Base-by-base conservation (phyloP, 2,797 vertebrate species). In the Sebastes baramenuke region DNA sequence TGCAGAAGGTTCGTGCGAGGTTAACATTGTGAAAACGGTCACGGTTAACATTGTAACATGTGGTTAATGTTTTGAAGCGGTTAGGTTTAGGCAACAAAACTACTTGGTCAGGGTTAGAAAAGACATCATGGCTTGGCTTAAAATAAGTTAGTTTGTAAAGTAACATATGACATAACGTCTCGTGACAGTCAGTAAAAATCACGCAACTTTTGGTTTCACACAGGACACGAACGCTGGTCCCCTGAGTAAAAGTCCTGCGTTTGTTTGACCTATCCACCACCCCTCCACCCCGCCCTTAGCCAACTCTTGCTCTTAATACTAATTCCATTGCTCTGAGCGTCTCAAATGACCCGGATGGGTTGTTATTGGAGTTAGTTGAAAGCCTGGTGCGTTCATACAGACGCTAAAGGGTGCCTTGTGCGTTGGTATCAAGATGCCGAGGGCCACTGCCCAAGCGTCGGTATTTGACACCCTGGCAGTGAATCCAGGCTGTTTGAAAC, bases 241-340 rank as follows among this genome's bases (percentile, higher is more conserved):
- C 46, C 7, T 49, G 18, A 49, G 18, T 49, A 49, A 49, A 18
- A 49, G 46, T 49, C 18, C 46, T 49, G 46, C 8, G 18, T 49
- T 49, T 46, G 46, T 49, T 49, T 49, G 46, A 49, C 46, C 46
- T 49, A 49, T 49, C 8, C 46, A 49, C 0, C 18, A 49, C 18
- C 46, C 18, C 46, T 49, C 18, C 8, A 0, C 3, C 46, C 46
- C 8, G 18, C 46, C 3, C 8, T 20, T 52, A 0, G 18, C 0
- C 1, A 18, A 49, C 46, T 49, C 18, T 52, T 52, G 2, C 46
- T 52, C 18, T 49, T 49, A 52, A 52, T 52, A 52, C 46, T 20
- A 52, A 2, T 0, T n/a, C 18, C 46, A 18, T 52, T 52, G 46
- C 46, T n/a, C 46, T 52, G 46, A 52, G 46, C 2, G 18, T 52